Percentiles rank a stretch among this genome's conserved stretches.
phyloP scores from a whole-genome alignment of 2,888 invertebrate species.

The Epistrophella euchroma region DNA sequence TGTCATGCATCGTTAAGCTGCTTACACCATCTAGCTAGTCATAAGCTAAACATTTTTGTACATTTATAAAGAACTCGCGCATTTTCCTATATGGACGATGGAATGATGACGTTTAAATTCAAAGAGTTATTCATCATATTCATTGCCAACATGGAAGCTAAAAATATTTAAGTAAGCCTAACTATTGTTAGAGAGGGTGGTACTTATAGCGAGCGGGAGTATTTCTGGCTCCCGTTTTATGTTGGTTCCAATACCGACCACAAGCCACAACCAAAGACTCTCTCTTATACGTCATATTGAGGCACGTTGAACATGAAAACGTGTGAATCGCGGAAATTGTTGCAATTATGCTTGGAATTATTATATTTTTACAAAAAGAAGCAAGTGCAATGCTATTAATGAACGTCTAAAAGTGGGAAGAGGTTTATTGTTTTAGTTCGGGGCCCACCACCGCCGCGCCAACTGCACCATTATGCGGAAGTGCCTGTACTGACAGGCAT shows the following conservation, averaged over 20 bases:
- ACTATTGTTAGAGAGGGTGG: not conserved
- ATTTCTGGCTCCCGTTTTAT: not conserved
- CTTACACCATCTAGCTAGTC: slow-evolving; percentile 47
- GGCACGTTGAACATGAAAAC: slow-evolving; percentile 69
- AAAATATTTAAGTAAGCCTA: slow-evolving; percentile 28
- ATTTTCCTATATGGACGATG: slow-evolving; percentile 16
- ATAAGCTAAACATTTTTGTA: slow-evolving; percentile 10
- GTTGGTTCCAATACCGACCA: slow-evolving; percentile 22
- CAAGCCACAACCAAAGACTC: slow-evolving; percentile 2
- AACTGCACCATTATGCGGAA: slow-evolving; percentile 50
- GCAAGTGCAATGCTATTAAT: slow-evolving; percentile 69
- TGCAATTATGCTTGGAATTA: slow-evolving; percentile 52
- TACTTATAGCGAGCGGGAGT: not conserved
- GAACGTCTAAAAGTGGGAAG: slow-evolving; percentile 42
- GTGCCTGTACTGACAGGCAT: slow-evolving; percentile 19
- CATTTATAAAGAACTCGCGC: not conserved
- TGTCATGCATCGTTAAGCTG: slow-evolving; percentile 74
- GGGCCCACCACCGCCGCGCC: not conserved
- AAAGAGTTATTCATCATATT: slow-evolving; percentile 14
- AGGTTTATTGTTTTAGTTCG: slow-evolving; percentile 31
- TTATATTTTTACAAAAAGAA: slow-evolving; percentile 38
- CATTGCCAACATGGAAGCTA: slow-evolving; percentile 57
- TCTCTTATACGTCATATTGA: slow-evolving; percentile 2
- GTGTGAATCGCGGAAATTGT: slow-evolving; percentile 72
- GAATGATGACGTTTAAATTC: slow-evolving; percentile 19